Conservation (phyloP, 1,140 invertebrate species). For the Solenopsis invicta region DNA sequence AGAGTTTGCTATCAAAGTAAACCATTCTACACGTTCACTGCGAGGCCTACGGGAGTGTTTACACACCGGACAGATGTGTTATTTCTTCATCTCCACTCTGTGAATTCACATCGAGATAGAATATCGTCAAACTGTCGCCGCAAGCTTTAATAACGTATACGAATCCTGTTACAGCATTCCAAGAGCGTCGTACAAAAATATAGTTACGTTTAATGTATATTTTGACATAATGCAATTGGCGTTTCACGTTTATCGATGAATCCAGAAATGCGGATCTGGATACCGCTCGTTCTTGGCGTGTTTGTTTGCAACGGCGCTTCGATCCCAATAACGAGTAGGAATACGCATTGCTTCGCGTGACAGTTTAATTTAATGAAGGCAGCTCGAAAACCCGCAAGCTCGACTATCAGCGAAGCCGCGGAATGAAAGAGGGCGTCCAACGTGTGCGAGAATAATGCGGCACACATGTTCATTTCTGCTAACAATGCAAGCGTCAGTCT, state of each 20-base stretch:
- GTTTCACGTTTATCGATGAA: conserved; percentile 23
- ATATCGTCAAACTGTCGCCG: neutral
- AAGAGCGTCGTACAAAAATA: neutral
- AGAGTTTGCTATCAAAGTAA: neutral
- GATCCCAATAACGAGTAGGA: conserved; percentile 25
- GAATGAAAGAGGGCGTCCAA: neutral
- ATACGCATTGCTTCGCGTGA: conserved; percentile 35
- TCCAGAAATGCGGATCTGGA: conserved; percentile 22
- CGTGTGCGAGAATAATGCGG: neutral
- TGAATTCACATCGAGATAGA: neutral
- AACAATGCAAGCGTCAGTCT: neutral
- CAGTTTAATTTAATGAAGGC: conserved; percentile 64
- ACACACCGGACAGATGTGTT: neutral
- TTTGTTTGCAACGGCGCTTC: neutral
- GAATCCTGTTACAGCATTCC: neutral
- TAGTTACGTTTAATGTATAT: neutral
- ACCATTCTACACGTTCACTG: neutral
- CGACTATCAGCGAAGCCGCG: conserved; percentile 9
- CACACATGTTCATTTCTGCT: neutral
- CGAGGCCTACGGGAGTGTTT: neutral
- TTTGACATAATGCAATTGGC: neutral
- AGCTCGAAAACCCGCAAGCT: conserved; percentile 62
- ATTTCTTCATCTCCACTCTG: neutral
- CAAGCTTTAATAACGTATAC: neutral
- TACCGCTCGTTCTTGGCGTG: conserved; percentile 12